Percentiles rank a stretch among this genome's conserved stretches.
These are phyloP conservation scores for Apotomis capreana DNA, from an alignment of 2,888 invertebrate species.

Conservation along the genomic window DNA sequence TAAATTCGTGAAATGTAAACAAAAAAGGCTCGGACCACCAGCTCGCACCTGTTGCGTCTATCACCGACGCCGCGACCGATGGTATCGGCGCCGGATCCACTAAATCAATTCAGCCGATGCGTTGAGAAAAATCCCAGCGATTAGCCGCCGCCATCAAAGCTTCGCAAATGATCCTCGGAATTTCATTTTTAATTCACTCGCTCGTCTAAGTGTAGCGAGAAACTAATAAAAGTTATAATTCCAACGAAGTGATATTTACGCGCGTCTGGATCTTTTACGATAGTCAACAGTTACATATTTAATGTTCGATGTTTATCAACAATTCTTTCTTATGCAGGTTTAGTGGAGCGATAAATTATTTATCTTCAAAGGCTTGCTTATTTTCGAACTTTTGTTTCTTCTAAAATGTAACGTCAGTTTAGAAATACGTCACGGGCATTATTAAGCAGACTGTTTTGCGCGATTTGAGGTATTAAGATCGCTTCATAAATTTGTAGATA, in stretches of 20 bases:
- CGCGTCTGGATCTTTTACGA: conserved; percentile 80
- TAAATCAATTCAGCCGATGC: conserved; percentile 73
- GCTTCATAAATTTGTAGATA: conserved; percentile 58
- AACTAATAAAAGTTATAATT: conserved; percentile 74
- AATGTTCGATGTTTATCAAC: conserved; percentile 83
- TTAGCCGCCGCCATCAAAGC: conserved; percentile 57
- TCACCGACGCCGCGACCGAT: conserved; percentile 62
- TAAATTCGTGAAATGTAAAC: conserved; percentile 80
- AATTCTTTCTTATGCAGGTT: conserved; percentile 83
- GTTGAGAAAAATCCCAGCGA: conserved; percentile 72
- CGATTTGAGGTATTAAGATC: conserved; percentile 58
- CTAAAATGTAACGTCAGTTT: conserved; percentile 57
- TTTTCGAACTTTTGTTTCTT: conserved; percentile 80
- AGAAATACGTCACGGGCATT: conserved; percentile 62
- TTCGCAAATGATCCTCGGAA: conserved; percentile 72
- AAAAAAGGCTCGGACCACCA: conserved; percentile 76
- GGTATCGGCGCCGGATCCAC: conserved; percentile 53
- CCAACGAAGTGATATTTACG: conserved; percentile 78
- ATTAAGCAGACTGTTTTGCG: conserved; percentile 56
- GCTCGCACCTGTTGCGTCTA: conserved; percentile 80
- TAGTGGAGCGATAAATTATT: conserved; percentile 81
- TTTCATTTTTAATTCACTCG: conserved; percentile 67
- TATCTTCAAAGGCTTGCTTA: conserved; percentile 81
- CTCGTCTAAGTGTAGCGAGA: conserved; percentile 59
- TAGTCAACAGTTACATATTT: conserved; percentile 83